A percentile compares a stretch with the other conserved stretches of the same genome.
Evolutionary conservation across 2,113 vertebrate species (phyloP).

Genomic region (Paedocypris sp.): DNA sequence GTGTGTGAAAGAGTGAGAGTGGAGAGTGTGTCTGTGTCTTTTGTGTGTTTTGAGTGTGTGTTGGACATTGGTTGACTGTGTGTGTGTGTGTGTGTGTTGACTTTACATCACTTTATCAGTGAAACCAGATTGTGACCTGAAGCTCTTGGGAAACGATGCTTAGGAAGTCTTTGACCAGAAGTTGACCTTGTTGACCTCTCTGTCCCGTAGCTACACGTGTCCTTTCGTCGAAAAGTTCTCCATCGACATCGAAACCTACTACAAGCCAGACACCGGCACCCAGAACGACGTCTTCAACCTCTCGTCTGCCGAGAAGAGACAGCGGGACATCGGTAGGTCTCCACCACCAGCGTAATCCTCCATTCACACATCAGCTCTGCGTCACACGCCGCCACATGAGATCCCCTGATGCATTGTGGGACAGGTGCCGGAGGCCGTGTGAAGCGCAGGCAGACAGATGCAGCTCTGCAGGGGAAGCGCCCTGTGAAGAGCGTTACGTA

Average conservation of each 20-base stretch:
- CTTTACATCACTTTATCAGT: no score
- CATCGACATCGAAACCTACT: conserved; percentile 97
- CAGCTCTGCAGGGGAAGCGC: conserved; percentile 32
- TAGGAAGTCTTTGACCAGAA: no score
- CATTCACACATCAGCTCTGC: not conserved
- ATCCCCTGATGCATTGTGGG: conserved; percentile 18
- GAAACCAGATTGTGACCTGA: no score
- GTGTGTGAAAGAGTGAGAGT: no score
- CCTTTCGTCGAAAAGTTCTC: conserved; percentile 99
- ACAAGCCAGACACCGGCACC: conserved; percentile 83
- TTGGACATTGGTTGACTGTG: no score
- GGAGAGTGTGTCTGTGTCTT: no score
- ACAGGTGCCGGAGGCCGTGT: conserved; percentile 9
- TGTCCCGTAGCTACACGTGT: conserved; percentile 79
- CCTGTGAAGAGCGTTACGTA: conserved; percentile 27
- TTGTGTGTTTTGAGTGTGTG: no score
- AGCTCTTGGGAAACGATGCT: no score
- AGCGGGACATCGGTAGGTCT: conserved; percentile 73
- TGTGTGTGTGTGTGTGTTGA: no score
- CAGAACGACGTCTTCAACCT: conserved; percentile 86
- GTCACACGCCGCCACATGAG: not conserved
- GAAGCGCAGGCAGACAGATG: conserved; percentile 2
- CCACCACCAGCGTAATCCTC: not conserved
- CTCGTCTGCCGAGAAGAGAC: conserved; percentile 79
- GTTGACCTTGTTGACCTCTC: conserved; percentile 2